Conservation (phyloP, 2,113 vertebrate genomes). For the Labeo catla region DNA sequence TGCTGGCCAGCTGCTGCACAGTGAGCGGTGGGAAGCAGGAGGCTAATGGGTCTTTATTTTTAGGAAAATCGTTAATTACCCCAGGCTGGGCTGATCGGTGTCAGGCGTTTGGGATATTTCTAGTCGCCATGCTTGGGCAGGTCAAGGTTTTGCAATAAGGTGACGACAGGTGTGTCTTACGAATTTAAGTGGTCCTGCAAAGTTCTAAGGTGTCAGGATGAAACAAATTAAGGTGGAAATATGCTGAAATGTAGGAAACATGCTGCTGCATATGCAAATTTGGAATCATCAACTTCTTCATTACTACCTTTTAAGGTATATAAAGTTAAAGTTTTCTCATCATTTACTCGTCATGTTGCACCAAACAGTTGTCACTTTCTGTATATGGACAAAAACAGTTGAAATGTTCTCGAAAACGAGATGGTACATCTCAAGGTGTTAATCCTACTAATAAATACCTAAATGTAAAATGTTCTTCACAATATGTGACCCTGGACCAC, state of each 20-base stretch:
- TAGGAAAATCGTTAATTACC: conserved; percentile 73
- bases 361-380: background rate
- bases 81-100: conserved; percentile 53
- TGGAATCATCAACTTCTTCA: background rate
- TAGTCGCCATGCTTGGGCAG: background rate
- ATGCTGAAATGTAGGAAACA: background rate
- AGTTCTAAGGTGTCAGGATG: background rate
- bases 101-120: conserved; percentile 42
- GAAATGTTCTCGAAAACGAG: no score
- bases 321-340: background rate
- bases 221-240: background rate
- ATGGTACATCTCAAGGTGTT: no score
- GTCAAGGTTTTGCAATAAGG: conserved; percentile 16
- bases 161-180: background rate
- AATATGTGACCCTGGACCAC: no score
- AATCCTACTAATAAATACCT: no score
- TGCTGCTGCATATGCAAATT: background rate
- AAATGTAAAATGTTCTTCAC: no score
- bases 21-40: conserved; percentile 66
- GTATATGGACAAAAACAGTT: no score
- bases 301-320: background rate
- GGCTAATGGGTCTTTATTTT: conserved; percentile 80
- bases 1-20: conserved; percentile 77
- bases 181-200: background rate
- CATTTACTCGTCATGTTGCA: background rate